Percentiles rank a stretch among this genome's conserved stretches.
Conservation (phyloP, 2,113 vertebrate species). For the Phasianus colchicus region DNA sequence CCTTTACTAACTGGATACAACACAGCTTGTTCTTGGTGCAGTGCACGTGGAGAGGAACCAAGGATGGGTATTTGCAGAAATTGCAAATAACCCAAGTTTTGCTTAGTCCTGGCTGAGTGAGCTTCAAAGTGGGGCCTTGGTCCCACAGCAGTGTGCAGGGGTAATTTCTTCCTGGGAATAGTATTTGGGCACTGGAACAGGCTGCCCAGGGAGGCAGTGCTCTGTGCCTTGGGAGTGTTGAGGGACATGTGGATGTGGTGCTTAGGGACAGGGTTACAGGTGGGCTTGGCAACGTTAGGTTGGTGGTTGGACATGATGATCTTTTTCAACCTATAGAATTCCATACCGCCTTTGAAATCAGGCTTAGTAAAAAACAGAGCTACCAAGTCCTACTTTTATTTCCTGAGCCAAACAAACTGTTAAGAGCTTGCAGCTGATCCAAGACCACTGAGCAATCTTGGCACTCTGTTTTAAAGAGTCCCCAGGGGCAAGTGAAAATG, state of each 20-base stretch:
- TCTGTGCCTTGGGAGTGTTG: background rate
- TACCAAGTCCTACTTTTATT: too few species aligned
- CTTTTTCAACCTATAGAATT: background rate
- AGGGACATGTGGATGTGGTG: background rate
- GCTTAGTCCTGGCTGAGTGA: background rate
- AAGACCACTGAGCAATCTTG: fast-evolving
- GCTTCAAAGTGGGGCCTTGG: background rate
- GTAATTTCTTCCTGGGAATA: background rate
- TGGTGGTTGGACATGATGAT: background rate
- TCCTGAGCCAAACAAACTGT: background rate
- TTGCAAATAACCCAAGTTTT: background rate
- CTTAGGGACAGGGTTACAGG: background rate
- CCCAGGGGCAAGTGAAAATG: background rate
- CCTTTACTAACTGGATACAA: background rate
- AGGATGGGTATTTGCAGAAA: background rate
- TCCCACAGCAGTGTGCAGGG: background rate
- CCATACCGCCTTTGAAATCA: background rate
- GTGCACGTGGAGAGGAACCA: fast-evolving
- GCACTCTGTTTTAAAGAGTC: background rate
- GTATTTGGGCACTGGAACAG: background rate
- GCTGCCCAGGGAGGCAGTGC: background rate
- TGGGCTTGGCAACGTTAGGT: background rate
- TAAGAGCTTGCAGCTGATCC: background rate
- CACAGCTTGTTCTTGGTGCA: fast-evolving
- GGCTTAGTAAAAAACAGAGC: background rate